Evolutionary conservation across 2,797 vertebrate species (phyloP), one percentile per base, ranked within the genome.

Genomic region (Anguilla pacifica): DNA sequence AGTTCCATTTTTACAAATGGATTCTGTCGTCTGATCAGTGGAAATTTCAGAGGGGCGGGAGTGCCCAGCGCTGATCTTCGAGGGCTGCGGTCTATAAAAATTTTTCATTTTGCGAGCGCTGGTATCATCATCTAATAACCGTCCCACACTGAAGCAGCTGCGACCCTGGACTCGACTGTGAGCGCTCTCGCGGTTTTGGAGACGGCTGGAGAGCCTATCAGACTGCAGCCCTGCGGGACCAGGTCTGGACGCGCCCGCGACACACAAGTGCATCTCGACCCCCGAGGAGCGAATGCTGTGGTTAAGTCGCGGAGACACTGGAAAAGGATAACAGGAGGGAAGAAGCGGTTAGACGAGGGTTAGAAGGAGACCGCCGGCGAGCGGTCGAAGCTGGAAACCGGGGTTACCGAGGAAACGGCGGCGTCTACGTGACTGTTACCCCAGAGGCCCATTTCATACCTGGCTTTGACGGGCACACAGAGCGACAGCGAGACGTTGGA

Each of bases 221-320:
- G 61, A 35, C 25, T 57, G 46, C 51, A 53, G n/a, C 53, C 49
- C 87, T 57, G 53, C 25, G 28, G n/a, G 64, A 84, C 61, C 61
- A 84, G 82, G 61, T 22, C 31, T 87, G 64, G 83, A 74, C 87
- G 43, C 49, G 31, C 83, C 82, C 70, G 51, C 64, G 10, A 25
- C 28, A 19, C 6, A 87, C n/a, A 57, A 87, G 39, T 28, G 49
- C 64, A 17, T 53, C 82, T 51, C 87, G 64, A 87, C 77, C 83
- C 87, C 67, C 61, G 67, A 92, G 90, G 88, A 86, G 89, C 89
- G 88, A 91, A 86, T 88, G 92, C 90, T 91, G 93, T 92, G 93
- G 92, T 85, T 85, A 85, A 51, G 55, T 74, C 74, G 83, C 25
- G 77, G 55, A 87, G 53, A 87, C 74, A 81, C 87, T 85, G 51